A percentile compares a stretch with the other conserved stretches of the same genome.
phyloP scores from a whole-genome alignment of 2,113 vertebrate species.

The Rhinolophus ferrumequinum region DNA sequence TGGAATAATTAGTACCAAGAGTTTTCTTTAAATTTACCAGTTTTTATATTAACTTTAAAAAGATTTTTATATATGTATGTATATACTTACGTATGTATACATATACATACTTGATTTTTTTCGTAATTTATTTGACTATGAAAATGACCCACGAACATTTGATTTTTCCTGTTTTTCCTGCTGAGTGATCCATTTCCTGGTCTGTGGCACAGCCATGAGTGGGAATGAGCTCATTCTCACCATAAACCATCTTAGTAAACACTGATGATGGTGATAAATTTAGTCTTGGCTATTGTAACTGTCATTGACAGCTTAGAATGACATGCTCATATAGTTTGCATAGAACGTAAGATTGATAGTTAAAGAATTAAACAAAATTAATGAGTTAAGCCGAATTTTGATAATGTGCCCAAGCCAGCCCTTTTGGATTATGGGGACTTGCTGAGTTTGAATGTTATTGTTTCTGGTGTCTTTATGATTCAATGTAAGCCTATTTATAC shows the following conservation, averaged over 20 bases:
- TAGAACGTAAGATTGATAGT: not conserved
- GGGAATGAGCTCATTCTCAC: not conserved
- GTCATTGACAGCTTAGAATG: not conserved
- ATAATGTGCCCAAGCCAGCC: not conserved
- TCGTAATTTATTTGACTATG: not conserved
- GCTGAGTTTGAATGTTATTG: not conserved
- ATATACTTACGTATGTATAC: not conserved
- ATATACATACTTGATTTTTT: not conserved
- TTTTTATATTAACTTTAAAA: constrained; percentile 13
- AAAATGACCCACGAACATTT: not conserved
- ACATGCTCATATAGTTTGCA: not conserved
- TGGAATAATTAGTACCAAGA: constrained; percentile 26
- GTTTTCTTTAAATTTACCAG: not conserved
- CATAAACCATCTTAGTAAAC: not conserved
- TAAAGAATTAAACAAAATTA: not conserved
- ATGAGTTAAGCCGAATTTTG: not conserved
- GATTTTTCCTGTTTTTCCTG: not conserved
- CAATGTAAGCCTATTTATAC: not conserved
- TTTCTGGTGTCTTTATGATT: constrained; percentile 5
- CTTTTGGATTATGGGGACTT: not conserved
- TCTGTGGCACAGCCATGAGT: not conserved
- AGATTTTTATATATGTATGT: not conserved
- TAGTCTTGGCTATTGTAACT: constrained; percentile 4
- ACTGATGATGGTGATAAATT: not conserved
- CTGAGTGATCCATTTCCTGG: not conserved